Evolutionary conservation across 2,113 vertebrate genomes (phyloP).

Genomic region (Stercorarius parasiticus): DNA sequence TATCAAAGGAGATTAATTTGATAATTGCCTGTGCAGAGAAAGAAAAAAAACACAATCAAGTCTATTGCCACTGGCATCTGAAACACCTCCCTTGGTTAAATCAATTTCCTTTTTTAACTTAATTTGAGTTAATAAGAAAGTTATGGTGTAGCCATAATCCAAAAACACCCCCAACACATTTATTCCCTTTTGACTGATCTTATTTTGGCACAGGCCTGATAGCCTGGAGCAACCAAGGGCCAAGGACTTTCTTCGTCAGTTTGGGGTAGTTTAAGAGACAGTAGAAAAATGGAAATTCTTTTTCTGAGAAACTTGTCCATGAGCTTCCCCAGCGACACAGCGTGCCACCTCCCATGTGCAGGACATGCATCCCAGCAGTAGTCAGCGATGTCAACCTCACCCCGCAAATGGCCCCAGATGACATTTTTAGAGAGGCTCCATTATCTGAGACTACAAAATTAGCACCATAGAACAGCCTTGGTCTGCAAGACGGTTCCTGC

Average conservation of each 20-base stretch:
- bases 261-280: not conserved
- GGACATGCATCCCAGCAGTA: not conserved
- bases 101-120: constrained; percentile 26
- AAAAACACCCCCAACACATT: not conserved
- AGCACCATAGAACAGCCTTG: constrained; percentile 10
- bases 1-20: constrained; percentile 36
- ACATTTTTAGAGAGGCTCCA: constrained; percentile 35
- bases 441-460: constrained; percentile 56
- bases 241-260: not conserved
- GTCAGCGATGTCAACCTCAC: constrained; percentile 22
- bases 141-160: not conserved
- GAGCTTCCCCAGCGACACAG: not conserved
- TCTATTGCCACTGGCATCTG: not conserved
- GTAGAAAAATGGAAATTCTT: not conserved
- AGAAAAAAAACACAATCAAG: not conserved
- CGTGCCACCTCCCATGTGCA: not conserved
- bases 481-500: not conserved
- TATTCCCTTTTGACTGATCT: not conserved
- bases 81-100: not conserved
- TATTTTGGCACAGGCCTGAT: not conserved
- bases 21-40: constrained; percentile 12
- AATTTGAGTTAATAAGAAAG: constrained; percentile 10
- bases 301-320: not conserved
- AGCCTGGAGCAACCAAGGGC: not conserved
- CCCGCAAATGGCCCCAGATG: constrained; percentile 22